Conservation (phyloP, 2,888 invertebrate genomes). For the Spodoptera exigua region DNA sequence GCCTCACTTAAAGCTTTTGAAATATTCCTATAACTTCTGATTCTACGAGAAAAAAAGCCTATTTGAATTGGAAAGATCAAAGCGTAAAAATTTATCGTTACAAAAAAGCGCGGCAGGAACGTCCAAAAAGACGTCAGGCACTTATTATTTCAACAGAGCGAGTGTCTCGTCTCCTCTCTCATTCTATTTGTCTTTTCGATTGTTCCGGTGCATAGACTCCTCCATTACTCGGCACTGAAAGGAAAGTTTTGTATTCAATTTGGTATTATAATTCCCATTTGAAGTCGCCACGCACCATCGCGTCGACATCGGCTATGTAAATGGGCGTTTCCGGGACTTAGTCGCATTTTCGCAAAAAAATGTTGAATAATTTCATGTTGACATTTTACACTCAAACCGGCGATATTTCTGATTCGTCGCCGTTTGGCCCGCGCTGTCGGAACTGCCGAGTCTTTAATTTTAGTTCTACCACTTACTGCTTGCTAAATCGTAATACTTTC, state of each 20-base stretch:
- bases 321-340: conserved; percentile 87
- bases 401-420: conserved; percentile 53
- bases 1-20: conserved; percentile 88
- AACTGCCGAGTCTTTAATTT: neutral
- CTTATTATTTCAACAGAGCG: conserved; percentile 88
- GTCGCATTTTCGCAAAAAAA: conserved; percentile 83
- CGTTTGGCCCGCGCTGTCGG: neutral
- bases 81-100: conserved; percentile 87
- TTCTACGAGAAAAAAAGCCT: conserved; percentile 85
- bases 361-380: conserved; percentile 71
- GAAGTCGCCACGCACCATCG: conserved; percentile 89
- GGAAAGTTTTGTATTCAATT: conserved; percentile 90
- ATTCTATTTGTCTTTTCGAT: conserved; percentile 89
- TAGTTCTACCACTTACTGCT: conserved; percentile 3
- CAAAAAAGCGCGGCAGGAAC: conserved; percentile 81
- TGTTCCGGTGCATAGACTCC: conserved; percentile 89
- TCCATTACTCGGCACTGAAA: conserved; percentile 89
- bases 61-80: conserved; percentile 89
- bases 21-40: conserved; percentile 89
- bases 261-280: conserved; percentile 90
- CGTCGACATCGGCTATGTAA: conserved; percentile 89
- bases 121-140: conserved; percentile 87
- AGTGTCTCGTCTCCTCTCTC: conserved; percentile 84
- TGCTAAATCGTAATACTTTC: conserved; percentile 10
- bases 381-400: conserved; percentile 61